Conservation (phyloP, 2,888 invertebrate species). For the Eristalis pertinax region DNA sequence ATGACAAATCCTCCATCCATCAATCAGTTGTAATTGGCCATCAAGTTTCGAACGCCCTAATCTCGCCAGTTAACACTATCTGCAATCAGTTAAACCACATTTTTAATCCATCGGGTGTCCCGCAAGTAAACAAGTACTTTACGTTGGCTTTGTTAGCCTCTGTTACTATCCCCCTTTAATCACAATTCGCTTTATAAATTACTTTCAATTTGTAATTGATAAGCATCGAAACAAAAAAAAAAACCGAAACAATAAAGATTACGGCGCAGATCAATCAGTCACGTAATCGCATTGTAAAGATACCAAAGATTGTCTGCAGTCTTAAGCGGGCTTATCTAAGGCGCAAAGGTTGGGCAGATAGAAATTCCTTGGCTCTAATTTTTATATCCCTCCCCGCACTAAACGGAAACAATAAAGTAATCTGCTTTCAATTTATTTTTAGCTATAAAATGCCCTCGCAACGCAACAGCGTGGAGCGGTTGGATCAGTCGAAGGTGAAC, state of each 20-base stretch:
- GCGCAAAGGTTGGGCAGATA: background rate
- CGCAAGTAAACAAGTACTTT: background rate
- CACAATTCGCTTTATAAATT: background rate
- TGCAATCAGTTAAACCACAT: background rate
- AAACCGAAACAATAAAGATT: background rate
- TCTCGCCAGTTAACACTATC: background rate
- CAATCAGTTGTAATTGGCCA: background rate
- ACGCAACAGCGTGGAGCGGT: conserved; percentile 49
- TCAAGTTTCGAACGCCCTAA: background rate
- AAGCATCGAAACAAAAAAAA: background rate
- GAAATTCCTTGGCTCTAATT: background rate
- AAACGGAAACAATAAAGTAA: background rate
- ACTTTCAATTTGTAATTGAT: background rate
- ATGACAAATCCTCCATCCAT: background rate
- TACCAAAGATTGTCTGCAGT: background rate
- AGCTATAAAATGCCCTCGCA: conserved; percentile 58
- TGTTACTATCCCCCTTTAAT: background rate
- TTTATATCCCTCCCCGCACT: background rate
- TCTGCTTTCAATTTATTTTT: conserved; percentile 17
- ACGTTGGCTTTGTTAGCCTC: background rate
- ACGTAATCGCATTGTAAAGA: background rate
- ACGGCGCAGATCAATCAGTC: background rate
- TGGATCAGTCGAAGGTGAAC: conserved; percentile 44
- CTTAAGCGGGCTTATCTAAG: background rate
- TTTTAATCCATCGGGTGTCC: background rate